Evolutionary conservation across 2,797 vertebrate species (phyloP).

Genomic region (Danionella dracula): DNA sequence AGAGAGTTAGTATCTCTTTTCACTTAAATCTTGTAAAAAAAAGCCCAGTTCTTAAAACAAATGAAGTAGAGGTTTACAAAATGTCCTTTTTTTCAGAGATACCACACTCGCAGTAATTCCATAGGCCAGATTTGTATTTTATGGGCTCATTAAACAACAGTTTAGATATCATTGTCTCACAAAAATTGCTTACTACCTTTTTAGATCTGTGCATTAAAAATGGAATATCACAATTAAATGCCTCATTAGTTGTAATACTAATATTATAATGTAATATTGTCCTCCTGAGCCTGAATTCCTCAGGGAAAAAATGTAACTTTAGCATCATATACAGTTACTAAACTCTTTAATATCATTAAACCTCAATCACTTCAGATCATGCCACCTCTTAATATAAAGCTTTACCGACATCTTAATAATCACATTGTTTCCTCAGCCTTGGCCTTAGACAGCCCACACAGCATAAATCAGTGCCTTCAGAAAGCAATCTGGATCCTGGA

Average conservation of each 20-base stretch:
- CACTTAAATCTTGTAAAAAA: constrained; percentile 9
- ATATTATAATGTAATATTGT: constrained; percentile 25
- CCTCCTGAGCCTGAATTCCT: constrained; percentile 15
- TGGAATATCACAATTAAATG: constrained; percentile 56
- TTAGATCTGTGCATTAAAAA: too few relatives aligned
- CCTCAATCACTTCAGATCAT: constrained; percentile 3
- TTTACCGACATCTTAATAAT: not conserved
- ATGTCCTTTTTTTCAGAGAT: too few relatives aligned
- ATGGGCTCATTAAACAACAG: constrained; percentile 43
- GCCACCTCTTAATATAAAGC: not conserved
- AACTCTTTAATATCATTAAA: too few relatives aligned
- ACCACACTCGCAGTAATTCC: constrained; percentile 25
- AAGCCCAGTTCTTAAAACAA: constrained; percentile 22
- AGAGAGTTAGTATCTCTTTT: not conserved
- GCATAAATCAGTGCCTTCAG: not conserved
- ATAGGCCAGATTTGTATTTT: constrained; percentile 33
- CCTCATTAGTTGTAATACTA: constrained; percentile 45
- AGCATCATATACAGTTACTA: not conserved
- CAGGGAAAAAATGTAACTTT: not conserved
- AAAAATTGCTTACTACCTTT: not conserved
- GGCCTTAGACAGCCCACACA: constrained; percentile 16
- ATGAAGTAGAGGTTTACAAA: constrained; percentile 31
- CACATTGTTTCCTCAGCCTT: not conserved
- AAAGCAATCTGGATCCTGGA: constrained; percentile 3
- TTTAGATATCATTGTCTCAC: constrained; percentile 26